Percentiles rank a stretch among this genome's conserved stretches.
These are phyloP conservation scores for Drosophila prosaltans DNA, from an alignment of 1,140 invertebrate genomes.

Conservation along the genomic window DNA sequence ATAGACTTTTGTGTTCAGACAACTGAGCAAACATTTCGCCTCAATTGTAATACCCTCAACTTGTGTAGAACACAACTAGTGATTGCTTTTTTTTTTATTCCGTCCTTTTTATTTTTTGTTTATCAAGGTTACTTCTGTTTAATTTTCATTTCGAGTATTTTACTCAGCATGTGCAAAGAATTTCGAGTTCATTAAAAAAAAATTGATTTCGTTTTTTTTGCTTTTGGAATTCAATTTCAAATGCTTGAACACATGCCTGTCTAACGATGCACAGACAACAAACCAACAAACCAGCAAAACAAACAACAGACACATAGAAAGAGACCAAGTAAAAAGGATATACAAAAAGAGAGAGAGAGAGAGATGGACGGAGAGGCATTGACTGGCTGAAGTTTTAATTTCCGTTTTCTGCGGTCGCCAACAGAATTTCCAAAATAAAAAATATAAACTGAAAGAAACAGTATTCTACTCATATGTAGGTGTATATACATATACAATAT, in stretches of 20 bases:
- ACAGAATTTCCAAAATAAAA: conserved; percentile 28
- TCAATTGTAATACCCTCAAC: neutral
- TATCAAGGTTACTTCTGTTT: conserved; percentile 4
- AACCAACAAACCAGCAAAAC: conserved; percentile 12
- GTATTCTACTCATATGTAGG: neutral
- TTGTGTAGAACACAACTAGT: neutral
- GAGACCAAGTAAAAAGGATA: neutral
- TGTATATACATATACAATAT: too few relatives aligned
- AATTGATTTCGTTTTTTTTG: conserved; percentile 13
- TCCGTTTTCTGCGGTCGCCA: conserved; percentile 58
- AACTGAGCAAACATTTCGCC: neutral
- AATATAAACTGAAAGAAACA: conserved; percentile 1
- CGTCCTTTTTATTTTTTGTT: neutral
- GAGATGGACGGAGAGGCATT: neutral
- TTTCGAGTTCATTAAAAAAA: conserved; percentile 60
- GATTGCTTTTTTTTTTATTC: neutral
- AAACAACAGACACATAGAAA: neutral
- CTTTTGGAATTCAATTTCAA: conserved; percentile 41
- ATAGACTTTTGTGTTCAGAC: too few relatives aligned
- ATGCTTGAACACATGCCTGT: conserved; percentile 22
- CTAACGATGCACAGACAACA: conserved; percentile 34
- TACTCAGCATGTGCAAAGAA: conserved; percentile 33
- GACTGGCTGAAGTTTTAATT: conserved; percentile 64
- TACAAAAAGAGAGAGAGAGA: neutral
- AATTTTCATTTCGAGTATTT: conserved; percentile 8